These are phyloP conservation scores for Mustela nigripes DNA, from an alignment of 2,113 vertebrate species.

Conservation along the genomic window DNA sequence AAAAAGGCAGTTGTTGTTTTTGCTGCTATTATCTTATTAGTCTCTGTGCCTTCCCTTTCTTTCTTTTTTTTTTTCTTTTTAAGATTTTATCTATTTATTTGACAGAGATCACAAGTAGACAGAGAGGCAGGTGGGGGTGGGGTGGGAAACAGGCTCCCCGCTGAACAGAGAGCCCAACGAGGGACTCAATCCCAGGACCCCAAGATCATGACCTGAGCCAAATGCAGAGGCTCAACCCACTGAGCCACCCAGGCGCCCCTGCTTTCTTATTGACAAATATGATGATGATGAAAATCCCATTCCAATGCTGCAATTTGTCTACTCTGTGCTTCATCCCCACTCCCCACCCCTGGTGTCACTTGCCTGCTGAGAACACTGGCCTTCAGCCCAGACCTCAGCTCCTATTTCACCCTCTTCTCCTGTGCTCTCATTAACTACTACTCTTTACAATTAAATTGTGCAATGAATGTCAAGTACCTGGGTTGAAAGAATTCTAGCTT, in stretches of 20 bases:
- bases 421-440: constrained; percentile 69
- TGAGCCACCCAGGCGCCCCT: too few species aligned
- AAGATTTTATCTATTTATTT: too few species aligned
- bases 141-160: too few species aligned
- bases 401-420: constrained; percentile 51
- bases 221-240: too few species aligned
- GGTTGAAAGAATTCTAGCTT: constrained; percentile 55
- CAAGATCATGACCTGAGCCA: too few species aligned
- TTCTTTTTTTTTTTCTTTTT: too few species aligned
- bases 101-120: too few species aligned
- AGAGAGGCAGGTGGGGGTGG: too few species aligned
- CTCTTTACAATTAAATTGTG: constrained; percentile 69
- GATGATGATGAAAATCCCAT: neutral
- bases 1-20: neutral
- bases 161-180: too few species aligned
- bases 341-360: constrained; percentile 28
- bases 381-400: constrained; percentile 61
- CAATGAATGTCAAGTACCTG: constrained; percentile 77
- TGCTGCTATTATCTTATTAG: neutral
- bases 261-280: constrained; percentile 47
- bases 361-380: constrained; percentile 55
- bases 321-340: neutral
- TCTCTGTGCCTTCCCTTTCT: neutral
- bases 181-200: too few species aligned
- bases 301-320: neutral